Conservation (phyloP, 2,888 invertebrate genomes). For the Dolichopus griseipennis region DNA sequence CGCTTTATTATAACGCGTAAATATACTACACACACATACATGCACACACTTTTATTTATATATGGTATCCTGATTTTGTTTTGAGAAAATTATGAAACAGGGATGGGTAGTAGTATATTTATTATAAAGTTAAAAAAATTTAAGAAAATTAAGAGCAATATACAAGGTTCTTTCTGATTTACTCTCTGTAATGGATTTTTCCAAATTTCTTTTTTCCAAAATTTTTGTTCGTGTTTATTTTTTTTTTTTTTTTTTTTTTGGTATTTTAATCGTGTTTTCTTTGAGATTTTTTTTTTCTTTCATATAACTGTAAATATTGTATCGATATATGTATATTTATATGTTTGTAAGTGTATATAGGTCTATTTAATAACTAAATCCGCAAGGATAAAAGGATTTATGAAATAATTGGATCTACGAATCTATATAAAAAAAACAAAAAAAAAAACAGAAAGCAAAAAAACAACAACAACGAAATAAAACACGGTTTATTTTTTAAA, state of each 20-base stretch:
- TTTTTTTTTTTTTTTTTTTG: neutral
- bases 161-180: no score
- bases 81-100: no score
- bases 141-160: no score
- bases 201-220: no score
- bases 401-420: conserved; percentile 10
- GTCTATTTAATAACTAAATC: conserved; percentile 1
- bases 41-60: no score
- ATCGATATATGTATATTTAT: neutral
- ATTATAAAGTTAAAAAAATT: no score
- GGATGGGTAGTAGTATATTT: no score
- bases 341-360: neutral
- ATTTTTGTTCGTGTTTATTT: no score
- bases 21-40: no score
- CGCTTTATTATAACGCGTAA: neutral
- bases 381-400: conserved; percentile 9
- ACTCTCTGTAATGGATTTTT: no score
- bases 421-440: neutral
- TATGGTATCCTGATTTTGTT: no score
- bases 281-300: neutral
- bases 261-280: no score
- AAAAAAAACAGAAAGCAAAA: neutral
- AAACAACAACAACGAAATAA: neutral
- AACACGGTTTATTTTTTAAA: neutral
- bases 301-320: neutral